Conservation (phyloP, 2,113 vertebrate species). For the Cochlearius cochlearius region DNA sequence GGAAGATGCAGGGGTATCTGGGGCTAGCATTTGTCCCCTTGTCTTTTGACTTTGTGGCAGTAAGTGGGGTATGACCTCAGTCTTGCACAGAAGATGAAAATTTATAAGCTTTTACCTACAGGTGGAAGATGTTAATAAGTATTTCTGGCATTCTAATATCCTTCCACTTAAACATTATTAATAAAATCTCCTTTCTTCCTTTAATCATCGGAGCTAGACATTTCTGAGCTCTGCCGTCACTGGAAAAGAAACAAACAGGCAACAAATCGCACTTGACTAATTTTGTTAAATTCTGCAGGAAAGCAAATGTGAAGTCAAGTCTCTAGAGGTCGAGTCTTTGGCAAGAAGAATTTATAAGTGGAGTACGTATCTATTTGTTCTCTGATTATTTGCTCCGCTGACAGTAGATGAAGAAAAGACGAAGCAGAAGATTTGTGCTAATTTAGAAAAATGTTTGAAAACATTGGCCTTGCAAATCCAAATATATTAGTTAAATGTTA, state of each 20-base stretch:
- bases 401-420: constrained; percentile 55
- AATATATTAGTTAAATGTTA: constrained; percentile 56
- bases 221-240: constrained; percentile 28
- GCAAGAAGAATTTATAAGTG: constrained; percentile 48
- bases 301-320: constrained; percentile 64
- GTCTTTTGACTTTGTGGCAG: not conserved
- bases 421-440: constrained; percentile 60
- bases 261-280: constrained; percentile 57
- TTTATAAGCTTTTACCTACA: not conserved
- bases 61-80: not conserved
- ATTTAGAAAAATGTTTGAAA: constrained; percentile 68
- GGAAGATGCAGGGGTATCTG: not conserved
- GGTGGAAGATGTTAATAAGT: not conserved
- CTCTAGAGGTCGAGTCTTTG: constrained; percentile 43
- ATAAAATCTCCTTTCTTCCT: constrained; percentile 4
- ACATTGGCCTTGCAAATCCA: constrained; percentile 44
- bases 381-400: constrained; percentile 56
- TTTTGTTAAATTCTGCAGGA: constrained; percentile 61
- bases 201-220: constrained; percentile 29
- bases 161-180: constrained; percentile 13
- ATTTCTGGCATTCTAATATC: constrained; percentile 17
- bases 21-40: not conserved
- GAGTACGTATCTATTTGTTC: constrained; percentile 53
- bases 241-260: constrained; percentile 22
- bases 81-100: not conserved